Conservation (phyloP, 2,888 invertebrate genomes). For the Lepidocyrtinus sp. region DNA sequence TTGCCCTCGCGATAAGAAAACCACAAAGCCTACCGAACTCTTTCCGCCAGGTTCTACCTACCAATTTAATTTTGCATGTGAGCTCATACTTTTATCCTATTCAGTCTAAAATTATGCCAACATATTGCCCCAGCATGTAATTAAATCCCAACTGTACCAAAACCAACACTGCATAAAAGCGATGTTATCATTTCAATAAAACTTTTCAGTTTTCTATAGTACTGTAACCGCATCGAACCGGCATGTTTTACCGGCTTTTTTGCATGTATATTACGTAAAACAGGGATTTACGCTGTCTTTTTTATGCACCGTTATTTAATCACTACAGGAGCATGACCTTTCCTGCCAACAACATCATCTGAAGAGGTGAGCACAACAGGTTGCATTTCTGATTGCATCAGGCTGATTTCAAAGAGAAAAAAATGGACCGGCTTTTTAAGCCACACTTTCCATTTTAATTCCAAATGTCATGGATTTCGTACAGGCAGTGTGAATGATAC, state of each 20-base stretch:
- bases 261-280: not conserved
- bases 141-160: too few species aligned
- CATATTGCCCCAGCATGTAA: not conserved
- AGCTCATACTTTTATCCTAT: not conserved
- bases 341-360: constrained; percentile 19
- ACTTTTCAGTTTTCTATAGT: too few species aligned
- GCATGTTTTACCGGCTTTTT: not conserved
- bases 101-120: not conserved
- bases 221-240: too few species aligned
- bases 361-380: not conserved
- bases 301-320: not conserved
- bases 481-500: too few species aligned
- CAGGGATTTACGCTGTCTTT: not conserved
- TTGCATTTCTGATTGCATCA: not conserved
- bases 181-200: too few species aligned
- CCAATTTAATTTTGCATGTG: not conserved
- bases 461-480: not conserved
- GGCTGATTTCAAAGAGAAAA: not conserved
- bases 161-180: too few species aligned
- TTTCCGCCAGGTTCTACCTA: not conserved
- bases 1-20: not conserved
- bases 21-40: not conserved
- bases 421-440: constrained; percentile 8
- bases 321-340: constrained; percentile 26
- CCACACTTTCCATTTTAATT: constrained; percentile 2